These are phyloP conservation scores for Olivierus martensii DNA, from an alignment of 1,140 invertebrate species.

Conservation along the genomic window DNA sequence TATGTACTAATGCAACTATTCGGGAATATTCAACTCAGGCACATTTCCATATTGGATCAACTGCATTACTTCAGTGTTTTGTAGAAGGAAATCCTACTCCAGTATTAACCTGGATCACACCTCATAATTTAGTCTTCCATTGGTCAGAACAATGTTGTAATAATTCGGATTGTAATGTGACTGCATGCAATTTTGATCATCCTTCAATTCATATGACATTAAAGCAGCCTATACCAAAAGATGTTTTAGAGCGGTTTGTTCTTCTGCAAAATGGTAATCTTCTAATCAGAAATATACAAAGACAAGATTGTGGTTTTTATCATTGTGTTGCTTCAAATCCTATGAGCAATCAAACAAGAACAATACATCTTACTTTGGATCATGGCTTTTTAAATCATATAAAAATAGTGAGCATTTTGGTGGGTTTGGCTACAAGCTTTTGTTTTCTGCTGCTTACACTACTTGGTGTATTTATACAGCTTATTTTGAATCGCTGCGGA, in stretches of 20 bases:
- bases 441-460: slow-evolving; percentile 64
- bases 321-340: slow-evolving; percentile 72
- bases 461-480: slow-evolving; percentile 47
- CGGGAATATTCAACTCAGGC: slow-evolving; percentile 15
- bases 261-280: slow-evolving; percentile 52
- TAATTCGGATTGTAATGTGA: neutral
- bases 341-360: slow-evolving; percentile 45
- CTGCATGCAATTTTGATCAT: neutral
- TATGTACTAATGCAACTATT: slow-evolving; percentile 21
- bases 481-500: slow-evolving; percentile 40
- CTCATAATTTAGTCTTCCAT: slow-evolving; percentile 44
- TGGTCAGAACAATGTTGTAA: slow-evolving; percentile 34
- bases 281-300: slow-evolving; percentile 44
- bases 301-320: slow-evolving; percentile 73
- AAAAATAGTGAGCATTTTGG: slow-evolving; percentile 64
- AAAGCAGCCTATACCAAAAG: neutral
- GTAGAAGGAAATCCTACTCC: slow-evolving; percentile 60
- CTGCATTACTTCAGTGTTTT: slow-evolving; percentile 57
- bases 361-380: slow-evolving; percentile 48
- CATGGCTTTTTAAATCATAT: slow-evolving; percentile 64
- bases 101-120: slow-evolving; percentile 73
- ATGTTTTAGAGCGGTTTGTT: slow-evolving; percentile 15
- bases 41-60: slow-evolving; percentile 28
- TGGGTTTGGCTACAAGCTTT: slow-evolving; percentile 59
- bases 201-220: neutral